Evolutionary conservation across 2,888 invertebrate species (phyloP), one percentile per base, ranked within the genome.

Genomic region (Erpobdella octoculata): DNA sequence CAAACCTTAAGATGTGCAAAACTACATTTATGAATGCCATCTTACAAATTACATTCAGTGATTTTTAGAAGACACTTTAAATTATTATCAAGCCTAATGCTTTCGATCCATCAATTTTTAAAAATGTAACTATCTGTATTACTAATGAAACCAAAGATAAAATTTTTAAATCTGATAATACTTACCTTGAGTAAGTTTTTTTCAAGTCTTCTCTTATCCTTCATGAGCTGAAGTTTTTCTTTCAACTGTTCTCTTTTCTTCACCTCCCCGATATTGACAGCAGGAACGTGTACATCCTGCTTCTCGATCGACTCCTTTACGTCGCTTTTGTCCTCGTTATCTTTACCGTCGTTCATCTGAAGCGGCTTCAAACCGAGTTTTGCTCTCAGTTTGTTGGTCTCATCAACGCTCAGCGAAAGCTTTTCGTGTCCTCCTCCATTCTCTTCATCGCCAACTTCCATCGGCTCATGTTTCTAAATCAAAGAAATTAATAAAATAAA

Each of bases 151-250:
- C n/a, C n/a, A n/a, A n/a, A n/a, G n/a, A 28, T 28, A 25, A n/a
- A 18, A 70, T 69, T 15, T 70, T 69, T 18, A 15, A 35, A 35
- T 35, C 28, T 35, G 1, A 31, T 18, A 35, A 41, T 0, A 86
- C 83, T 78, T 85, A 87, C 70, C 86, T 53, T 69, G 33, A 33
- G 79, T 66, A 89, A 82, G 80, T 89, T 90, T 37, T 87, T 85
- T 79, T 91, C 89, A 12, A 92, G 85, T 73, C 87, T 85, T 77
- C 94, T 82, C 80, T 90, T 93, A 80, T 93, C 91, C 79, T 89
- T 89, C 33, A 89, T 88, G 75, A 89, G 87, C 59, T 88, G 87
- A 4, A 97, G 84, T 79, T 89, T 91, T 75, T 91, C 90, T 21
- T 89, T 88, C 3, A 97, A 81, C 81, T 92, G 91, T 76, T 93